phyloP scores from a whole-genome alignment of 2,113 vertebrate genomes.

The Stigmatopora argus region DNA sequence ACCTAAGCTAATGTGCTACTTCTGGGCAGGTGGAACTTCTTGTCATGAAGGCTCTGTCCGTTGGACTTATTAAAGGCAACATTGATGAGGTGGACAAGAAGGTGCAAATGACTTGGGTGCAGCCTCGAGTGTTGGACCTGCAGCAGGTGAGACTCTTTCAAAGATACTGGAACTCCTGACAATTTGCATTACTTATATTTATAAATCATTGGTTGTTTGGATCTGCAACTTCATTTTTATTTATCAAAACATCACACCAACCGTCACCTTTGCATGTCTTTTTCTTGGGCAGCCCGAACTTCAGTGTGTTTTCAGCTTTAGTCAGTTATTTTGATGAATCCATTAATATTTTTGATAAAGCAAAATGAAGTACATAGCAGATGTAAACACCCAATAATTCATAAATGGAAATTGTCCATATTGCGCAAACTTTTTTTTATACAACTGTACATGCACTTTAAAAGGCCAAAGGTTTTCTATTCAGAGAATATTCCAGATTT shows the following conservation, averaged over 20 bases:
- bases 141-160: slow-evolving; percentile 77
- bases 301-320: too few species aligned
- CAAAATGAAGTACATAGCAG: too few species aligned
- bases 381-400: too few species aligned
- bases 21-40: slow-evolving; percentile 85
- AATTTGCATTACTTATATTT: not conserved
- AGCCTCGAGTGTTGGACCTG: slow-evolving; percentile 88
- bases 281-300: too few species aligned
- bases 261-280: not conserved
- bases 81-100: slow-evolving; percentile 94
- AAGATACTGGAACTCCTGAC: not conserved
- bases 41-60: slow-evolving; percentile 97
- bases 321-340: too few species aligned
- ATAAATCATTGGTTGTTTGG: not conserved
- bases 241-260: too few species aligned
- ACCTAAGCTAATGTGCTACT: not conserved
- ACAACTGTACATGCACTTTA: not conserved
- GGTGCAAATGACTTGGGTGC: slow-evolving; percentile 98
- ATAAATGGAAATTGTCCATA: too few species aligned
- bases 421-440: not conserved
- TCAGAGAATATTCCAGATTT: not conserved
- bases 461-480: not conserved
- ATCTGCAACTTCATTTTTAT: not conserved
- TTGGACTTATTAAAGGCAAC: slow-evolving; percentile 90
- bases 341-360: too few species aligned